These are phyloP conservation scores for Scomberomorus guttatus DNA, from an alignment of 2,797 vertebrate species.

Conservation along the genomic window DNA sequence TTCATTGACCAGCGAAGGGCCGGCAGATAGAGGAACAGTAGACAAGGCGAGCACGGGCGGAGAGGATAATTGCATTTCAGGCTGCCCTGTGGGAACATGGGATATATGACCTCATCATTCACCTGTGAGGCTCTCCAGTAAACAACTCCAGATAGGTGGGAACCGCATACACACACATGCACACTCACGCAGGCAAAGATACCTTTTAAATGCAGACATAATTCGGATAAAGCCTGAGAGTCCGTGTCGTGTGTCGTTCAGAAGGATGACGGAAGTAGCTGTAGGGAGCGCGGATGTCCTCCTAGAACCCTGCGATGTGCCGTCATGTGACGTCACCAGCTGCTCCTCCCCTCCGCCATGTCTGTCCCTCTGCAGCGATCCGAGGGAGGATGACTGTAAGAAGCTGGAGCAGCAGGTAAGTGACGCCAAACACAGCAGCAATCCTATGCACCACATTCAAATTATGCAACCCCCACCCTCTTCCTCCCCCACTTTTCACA, in stretches of 20 bases:
- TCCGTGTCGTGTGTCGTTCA: slow-evolving; percentile 21
- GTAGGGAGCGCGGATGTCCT: slow-evolving; percentile 80
- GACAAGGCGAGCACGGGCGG: slow-evolving; percentile 53
- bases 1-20: slow-evolving; percentile 58
- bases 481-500: neutral
- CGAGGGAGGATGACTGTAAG: slow-evolving; percentile 64
- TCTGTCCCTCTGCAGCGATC: slow-evolving; percentile 61
- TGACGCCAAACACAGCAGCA: neutral
- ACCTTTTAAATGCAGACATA: slow-evolving; percentile 22
- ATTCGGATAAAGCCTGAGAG: neutral
- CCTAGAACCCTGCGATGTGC: slow-evolving; percentile 71
- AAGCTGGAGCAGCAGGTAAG: slow-evolving; percentile 78
- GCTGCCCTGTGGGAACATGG: slow-evolving; percentile 90
- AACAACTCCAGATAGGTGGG: slow-evolving; percentile 74
- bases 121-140: slow-evolving; percentile 84
- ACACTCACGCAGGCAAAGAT: neutral
- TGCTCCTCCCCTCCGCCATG: slow-evolving; percentile 58
- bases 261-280: slow-evolving; percentile 90
- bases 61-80: slow-evolving; percentile 81
- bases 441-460: slow-evolving; percentile 9
- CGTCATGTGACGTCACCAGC: slow-evolving; percentile 48
- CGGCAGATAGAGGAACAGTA: slow-evolving; percentile 53
- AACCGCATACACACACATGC: neutral
- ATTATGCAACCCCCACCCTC: neutral
- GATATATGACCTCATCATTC: slow-evolving; percentile 89